Evolutionary conservation across 2,797 vertebrate genomes (phyloP), one percentile per base, ranked within the genome.

Genomic region (Urophycis tenuis): DNA sequence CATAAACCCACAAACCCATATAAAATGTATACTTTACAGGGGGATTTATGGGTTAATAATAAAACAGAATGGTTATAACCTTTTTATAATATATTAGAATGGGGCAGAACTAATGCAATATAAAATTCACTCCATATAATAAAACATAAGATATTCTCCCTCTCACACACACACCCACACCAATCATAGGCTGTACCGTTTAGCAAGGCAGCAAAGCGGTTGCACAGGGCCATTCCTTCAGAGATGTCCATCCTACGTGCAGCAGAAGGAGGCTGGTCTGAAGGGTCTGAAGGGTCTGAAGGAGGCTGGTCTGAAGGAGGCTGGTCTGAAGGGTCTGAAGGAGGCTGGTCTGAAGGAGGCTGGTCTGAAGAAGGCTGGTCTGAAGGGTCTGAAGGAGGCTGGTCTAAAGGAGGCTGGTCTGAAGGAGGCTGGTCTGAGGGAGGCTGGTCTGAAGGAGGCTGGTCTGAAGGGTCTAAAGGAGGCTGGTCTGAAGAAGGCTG

Each of bases 21-120:
- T 60, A 60, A n/a, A 60, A 60, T 60, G 49, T 60, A 5, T 60
- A 60, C 15, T 60, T 60, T 60, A n/a, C 22, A n/a, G 49, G 49
- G 22, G 49, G 49, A 22, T 60, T 60, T 60, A 60, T 60, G 49
- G 19, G 49, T 60, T 60, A 22, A 60, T 60, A 60, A 60, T 60
- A n/a, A 60, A 60, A n/a, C 49, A n/a, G 49, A 60, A 60, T 60
- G 49, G 19, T n/a, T 60, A 60, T 60, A 60, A 60, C 49, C 49
- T 39, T 49, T 45, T 60, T 60, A 60, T 17, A 60, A 60, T 60
- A 60, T 60, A 60, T 60, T 60, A 60, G 49, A 22, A 60, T 60
- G 49, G 49, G 49, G 49, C 49, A 60, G 49, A n/a, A 60, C 49
- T 8, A 60, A 60, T 60, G 49, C 19, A 60, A 60, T 60, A 60